Percentiles rank a stretch among this genome's conserved stretches.
phyloP scores from a whole-genome alignment of 1,140 invertebrate genomes.

The Monochamus saltuarius region DNA sequence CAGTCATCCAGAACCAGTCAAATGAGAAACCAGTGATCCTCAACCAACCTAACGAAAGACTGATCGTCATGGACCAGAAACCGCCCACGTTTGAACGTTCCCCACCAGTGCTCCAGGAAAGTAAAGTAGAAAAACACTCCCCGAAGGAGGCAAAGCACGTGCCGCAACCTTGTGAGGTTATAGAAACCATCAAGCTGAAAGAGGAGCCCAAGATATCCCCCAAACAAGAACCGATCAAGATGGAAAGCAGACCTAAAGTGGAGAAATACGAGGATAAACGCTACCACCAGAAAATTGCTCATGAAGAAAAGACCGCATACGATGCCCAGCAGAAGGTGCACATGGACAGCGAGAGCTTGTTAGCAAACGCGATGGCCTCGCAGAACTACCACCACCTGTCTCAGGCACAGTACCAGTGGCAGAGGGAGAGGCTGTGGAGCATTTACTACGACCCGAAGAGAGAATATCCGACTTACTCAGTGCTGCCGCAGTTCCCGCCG shows the following conservation, averaged over 20 bases:
- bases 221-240: slow-evolving; percentile 49
- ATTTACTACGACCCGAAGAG: slow-evolving; percentile 45
- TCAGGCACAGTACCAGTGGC: slow-evolving; percentile 62
- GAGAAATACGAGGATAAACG: slow-evolving; percentile 42
- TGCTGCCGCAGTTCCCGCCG: slow-evolving; percentile 42
- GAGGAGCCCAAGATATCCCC: slow-evolving; percentile 46
- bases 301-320: slow-evolving; percentile 38
- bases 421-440: slow-evolving; percentile 58
- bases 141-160: slow-evolving; percentile 4
- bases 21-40: neutral
- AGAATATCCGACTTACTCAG: slow-evolving; percentile 42
- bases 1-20: neutral
- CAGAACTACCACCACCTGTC: slow-evolving; percentile 53
- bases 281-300: slow-evolving; percentile 34
- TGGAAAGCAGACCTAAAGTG: slow-evolving; percentile 36
- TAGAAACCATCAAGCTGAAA: slow-evolving; percentile 44
- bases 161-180: slow-evolving; percentile 30
- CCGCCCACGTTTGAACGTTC: neutral
- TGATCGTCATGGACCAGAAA: neutral
- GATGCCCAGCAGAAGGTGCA: slow-evolving; percentile 40
- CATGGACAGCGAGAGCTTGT: slow-evolving; percentile 53
- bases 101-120: neutral
- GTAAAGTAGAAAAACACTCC: slow-evolving; percentile 4
- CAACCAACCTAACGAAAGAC: neutral
- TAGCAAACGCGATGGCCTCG: slow-evolving; percentile 60